phyloP scores from a whole-genome alignment of 2,797 vertebrate genomes.

The Notamacropus eugenii region DNA sequence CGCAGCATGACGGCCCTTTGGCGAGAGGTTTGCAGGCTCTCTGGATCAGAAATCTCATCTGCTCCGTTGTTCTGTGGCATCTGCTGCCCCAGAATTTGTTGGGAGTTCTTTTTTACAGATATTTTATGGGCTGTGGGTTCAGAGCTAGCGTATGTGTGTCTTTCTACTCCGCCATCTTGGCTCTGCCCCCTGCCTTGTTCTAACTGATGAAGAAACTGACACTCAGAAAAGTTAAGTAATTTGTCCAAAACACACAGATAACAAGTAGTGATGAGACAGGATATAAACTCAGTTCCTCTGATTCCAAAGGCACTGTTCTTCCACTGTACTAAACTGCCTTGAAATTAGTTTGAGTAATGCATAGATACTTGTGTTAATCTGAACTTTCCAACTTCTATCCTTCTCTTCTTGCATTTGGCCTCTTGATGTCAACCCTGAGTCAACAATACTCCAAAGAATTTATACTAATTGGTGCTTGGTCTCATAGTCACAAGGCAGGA shows the following conservation, averaged over 20 bases:
- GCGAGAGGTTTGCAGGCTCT: too few species aligned
- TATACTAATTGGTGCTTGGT: background rate
- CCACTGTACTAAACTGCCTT: background rate
- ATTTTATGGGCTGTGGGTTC: too few species aligned
- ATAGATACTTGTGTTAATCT: background rate
- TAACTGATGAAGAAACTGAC: background rate
- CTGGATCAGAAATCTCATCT: too few species aligned
- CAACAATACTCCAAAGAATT: background rate
- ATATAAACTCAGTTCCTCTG: background rate
- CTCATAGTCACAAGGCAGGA: background rate
- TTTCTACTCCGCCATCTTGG: too few species aligned
- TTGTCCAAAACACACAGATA: background rate
- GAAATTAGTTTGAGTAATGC: background rate
- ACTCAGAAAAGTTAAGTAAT: constrained; percentile 4
- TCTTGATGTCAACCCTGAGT: background rate
- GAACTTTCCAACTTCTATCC: too few species aligned
- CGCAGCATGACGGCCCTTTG: too few species aligned
- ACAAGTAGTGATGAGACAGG: background rate
- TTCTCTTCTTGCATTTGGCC: background rate
- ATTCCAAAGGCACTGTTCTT: constrained; percentile 17
- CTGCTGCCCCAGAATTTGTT: too few species aligned
- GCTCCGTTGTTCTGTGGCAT: too few species aligned
- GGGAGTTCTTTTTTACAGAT: too few species aligned
- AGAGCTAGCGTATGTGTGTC: too few species aligned
- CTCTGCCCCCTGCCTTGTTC: background rate